Evolutionary conservation across 2,113 vertebrate genomes (phyloP).

Genomic region (Cryptotis parvus): DNA sequence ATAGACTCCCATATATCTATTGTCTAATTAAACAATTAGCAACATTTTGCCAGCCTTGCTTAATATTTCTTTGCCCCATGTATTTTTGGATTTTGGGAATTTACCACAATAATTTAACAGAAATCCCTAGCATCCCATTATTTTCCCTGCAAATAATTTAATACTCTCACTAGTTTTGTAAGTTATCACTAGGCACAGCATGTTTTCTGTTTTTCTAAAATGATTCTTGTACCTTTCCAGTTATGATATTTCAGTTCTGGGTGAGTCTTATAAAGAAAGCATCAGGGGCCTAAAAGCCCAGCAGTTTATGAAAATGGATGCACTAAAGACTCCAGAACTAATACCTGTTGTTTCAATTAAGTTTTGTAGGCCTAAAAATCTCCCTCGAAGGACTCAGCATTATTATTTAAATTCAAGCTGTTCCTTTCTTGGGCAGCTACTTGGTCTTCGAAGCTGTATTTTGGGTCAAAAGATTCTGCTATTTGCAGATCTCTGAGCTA

Average conservation of each 20-base stretch:
- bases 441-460: constrained; percentile 15
- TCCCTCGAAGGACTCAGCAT: background rate
- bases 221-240: background rate
- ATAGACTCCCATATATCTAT: background rate
- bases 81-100: background rate
- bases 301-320: background rate
- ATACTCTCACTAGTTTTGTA: background rate
- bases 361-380: background rate
- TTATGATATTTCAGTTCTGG: background rate
- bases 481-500: constrained; percentile 23
- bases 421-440: background rate
- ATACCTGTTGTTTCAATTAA: background rate
- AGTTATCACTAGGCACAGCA: background rate
- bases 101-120: background rate
- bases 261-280: constrained; percentile 8
- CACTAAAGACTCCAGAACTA: background rate
- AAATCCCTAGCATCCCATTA: background rate
- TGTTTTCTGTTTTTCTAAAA: background rate
- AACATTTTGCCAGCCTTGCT: background rate
- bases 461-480: background rate
- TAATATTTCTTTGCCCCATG: background rate
- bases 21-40: background rate
- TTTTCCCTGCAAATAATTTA: constrained; percentile 1
- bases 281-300: background rate
- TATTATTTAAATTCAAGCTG: background rate